These are phyloP conservation scores for Augiades crinisus DNA, from an alignment of 2,888 invertebrate genomes.

Conservation along the genomic window DNA sequence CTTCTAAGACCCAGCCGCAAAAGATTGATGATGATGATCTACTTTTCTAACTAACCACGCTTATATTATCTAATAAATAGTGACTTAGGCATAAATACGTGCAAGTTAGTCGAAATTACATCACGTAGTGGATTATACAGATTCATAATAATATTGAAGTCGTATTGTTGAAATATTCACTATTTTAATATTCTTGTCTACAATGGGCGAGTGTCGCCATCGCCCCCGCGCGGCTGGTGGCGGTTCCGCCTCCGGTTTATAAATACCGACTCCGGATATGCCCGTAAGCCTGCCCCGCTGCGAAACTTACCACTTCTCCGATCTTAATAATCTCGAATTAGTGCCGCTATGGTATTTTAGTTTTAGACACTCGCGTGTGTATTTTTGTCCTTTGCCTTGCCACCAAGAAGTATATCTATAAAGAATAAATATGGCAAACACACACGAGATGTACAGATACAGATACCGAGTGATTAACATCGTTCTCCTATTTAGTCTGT, in stretches of 20 bases:
- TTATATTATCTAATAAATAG: no score
- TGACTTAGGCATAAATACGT: no score
- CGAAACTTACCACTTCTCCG: constrained; percentile 15
- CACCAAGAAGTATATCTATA: background rate
- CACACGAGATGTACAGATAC: no score
- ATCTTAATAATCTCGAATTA: constrained; percentile 12
- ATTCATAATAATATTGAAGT: background rate
- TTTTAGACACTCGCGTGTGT: constrained; percentile 18
- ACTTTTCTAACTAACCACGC: no score
- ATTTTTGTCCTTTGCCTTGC: constrained; percentile 26
- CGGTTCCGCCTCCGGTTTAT: constrained; percentile 70
- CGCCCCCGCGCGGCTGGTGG: constrained; percentile 51
- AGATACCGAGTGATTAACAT: no score
- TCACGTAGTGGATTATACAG: background rate
- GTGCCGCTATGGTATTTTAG: background rate
- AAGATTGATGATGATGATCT: no score
- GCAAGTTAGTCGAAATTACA: no score
- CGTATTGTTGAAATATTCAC: background rate
- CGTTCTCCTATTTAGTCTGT: no score
- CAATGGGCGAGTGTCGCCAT: constrained; percentile 34
- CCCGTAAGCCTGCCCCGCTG: constrained; percentile 27
- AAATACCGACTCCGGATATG: constrained; percentile 71
- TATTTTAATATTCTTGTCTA: constrained; percentile 7
- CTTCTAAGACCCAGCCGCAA: no score
- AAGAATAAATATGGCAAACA: background rate